phyloP scores from a whole-genome alignment of 2,797 vertebrate species.

The Gobio occitaniae region DNA sequence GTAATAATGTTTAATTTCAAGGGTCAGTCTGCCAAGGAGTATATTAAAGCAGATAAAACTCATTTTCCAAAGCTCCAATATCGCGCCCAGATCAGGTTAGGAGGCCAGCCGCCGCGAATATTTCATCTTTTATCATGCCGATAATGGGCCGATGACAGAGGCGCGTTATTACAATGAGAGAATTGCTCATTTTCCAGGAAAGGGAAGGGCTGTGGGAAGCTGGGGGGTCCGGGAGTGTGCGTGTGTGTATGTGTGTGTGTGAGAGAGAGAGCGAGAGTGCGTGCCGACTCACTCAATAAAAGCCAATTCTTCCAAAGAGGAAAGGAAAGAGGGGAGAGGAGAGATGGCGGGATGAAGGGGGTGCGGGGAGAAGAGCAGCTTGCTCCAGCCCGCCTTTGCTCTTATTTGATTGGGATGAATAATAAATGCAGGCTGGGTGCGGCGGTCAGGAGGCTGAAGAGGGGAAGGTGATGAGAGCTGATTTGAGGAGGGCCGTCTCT shows the following conservation, averaged over 20 bases:
- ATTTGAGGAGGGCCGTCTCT: conserved; percentile 73
- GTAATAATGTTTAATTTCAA: conserved; percentile 99
- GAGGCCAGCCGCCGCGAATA: conserved; percentile 99
- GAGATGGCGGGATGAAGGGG: conserved; percentile 60
- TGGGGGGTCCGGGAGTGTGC: conserved; percentile 77
- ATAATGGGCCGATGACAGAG: conserved; percentile 99
- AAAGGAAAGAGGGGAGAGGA: conserved; percentile 66
- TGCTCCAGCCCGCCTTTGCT: conserved; percentile 89
- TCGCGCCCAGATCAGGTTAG: conserved; percentile 99
- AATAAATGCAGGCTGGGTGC: conserved; percentile 86
- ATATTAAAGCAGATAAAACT: conserved; percentile 99
- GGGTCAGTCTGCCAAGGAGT: conserved; percentile 99
- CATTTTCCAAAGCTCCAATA: conserved; percentile 99
- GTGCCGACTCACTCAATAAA: conserved; percentile 90
- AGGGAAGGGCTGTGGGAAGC: conserved; percentile 86
- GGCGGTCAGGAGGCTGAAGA: conserved; percentile 59
- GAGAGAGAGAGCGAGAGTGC: conserved; percentile 77
- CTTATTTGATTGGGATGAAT: conserved; percentile 99
- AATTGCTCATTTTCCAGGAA: conserved; percentile 96
- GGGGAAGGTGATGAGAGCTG: conserved; percentile 76
- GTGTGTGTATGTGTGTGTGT: conserved; percentile 63
- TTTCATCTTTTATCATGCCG: conserved; percentile 99
- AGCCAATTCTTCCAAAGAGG: conserved; percentile 88
- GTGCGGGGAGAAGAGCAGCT: conserved; percentile 82
- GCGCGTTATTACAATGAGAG: conserved; percentile 99